These are phyloP conservation scores for Enteromius mattozi DNA, from an alignment of 2,797 vertebrate genomes.

Conservation along the genomic window DNA sequence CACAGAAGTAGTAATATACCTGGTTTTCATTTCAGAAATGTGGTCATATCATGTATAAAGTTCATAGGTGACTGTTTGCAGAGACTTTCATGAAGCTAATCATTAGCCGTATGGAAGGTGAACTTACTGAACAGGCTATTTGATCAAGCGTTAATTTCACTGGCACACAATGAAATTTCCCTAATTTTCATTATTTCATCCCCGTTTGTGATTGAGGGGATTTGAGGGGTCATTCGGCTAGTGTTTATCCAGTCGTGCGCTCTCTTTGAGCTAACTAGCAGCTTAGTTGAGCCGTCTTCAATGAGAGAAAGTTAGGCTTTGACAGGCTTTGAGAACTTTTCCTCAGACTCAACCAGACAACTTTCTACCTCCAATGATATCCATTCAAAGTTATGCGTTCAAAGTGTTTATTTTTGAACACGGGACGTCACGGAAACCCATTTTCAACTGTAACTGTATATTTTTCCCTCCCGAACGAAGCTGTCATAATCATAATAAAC, in stretches of 20 bases:
- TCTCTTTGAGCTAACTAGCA: constrained; percentile 25
- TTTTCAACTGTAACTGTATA: constrained; percentile 3
- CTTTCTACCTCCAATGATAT: neutral
- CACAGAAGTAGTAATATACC: neutral
- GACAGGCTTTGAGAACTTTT: constrained; percentile 34
- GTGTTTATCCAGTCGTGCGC: constrained; percentile 27
- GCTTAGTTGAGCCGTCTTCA: constrained; percentile 25
- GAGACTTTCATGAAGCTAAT: constrained; percentile 43
- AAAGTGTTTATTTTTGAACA: neutral
- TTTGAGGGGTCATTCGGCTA: neutral
- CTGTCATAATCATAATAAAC: constrained; percentile 38
- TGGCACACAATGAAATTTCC: constrained; percentile 26
- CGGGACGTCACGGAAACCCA: constrained; percentile 3
- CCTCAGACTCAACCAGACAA: constrained; percentile 7
- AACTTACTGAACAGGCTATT: constrained; percentile 12
- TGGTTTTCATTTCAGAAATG: constrained; percentile 17
- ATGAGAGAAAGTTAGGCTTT: neutral
- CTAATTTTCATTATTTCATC: constrained; percentile 38
- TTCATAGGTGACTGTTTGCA: constrained; percentile 33
- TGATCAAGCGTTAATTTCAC: constrained; percentile 39
- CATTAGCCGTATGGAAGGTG: constrained; percentile 16
- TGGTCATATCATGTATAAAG: neutral
- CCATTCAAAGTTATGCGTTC: constrained; percentile 23
- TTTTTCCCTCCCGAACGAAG: constrained; percentile 7
- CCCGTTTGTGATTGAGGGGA: constrained; percentile 23